Percentiles rank a stretch among this genome's conserved stretches.
These are phyloP conservation scores for Agrochola macilenta DNA, from an alignment of 2,888 invertebrate genomes.

Conservation along the genomic window DNA sequence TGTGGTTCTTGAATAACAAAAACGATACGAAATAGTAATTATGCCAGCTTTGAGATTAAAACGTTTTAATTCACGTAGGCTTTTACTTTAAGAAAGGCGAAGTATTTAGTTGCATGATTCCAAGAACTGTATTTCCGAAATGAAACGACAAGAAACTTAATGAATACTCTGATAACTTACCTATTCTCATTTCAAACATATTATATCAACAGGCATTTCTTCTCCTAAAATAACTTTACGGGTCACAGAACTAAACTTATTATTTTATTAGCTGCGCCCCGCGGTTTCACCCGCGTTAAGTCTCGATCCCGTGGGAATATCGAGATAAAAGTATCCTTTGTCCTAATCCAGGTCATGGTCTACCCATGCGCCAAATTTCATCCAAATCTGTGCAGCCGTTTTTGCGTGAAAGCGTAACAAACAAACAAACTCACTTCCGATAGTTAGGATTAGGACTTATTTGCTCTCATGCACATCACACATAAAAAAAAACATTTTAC, in stretches of 20 bases:
- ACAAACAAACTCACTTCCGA: no score
- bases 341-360: no score
- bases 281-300: background rate
- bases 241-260: background rate
- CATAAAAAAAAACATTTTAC: no score
- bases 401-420: no score
- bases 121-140: background rate
- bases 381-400: no score
- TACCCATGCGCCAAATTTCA: no score
- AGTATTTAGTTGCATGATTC: background rate
- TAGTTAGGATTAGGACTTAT: no score
- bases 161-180: background rate
- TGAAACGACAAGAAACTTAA: conserved; percentile 2
- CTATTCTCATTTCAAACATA: conserved; percentile 7
- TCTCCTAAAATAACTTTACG: background rate
- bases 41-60: conserved; percentile 1
- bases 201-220: background rate
- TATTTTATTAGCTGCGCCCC: background rate
- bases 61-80: background rate
- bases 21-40: background rate
- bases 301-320: no score
- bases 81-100: background rate
- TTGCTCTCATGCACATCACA: no score
- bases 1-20: background rate
- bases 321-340: no score